Percentiles rank a stretch among this genome's conserved stretches.
Conservation (phyloP, 1,140 invertebrate genomes). For the Pinna nobilis region DNA sequence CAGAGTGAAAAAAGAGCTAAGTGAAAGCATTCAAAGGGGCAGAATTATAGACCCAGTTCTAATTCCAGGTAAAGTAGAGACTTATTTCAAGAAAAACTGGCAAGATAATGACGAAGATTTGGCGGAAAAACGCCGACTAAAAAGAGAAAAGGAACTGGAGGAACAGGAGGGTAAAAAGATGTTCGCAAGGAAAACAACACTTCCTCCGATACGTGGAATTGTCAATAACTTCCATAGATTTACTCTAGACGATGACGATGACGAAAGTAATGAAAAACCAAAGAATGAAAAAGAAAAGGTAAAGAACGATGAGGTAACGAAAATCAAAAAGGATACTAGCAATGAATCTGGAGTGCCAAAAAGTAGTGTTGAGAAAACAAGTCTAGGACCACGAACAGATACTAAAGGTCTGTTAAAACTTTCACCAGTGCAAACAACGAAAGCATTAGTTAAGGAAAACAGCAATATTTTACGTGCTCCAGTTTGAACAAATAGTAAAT, state of each 20-base stretch:
- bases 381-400: background rate
- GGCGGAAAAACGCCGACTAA: background rate
- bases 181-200: slow-evolving; percentile 6
- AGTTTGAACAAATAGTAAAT: no score
- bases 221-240: slow-evolving; percentile 26
- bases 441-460: slow-evolving; percentile 8
- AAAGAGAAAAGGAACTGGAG: slow-evolving; percentile 1
- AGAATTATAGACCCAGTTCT: slow-evolving; percentile 40
- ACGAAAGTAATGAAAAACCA: background rate
- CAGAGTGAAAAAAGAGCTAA: slow-evolving; percentile 31
- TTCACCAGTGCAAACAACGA: slow-evolving; percentile 4
- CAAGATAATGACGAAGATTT: slow-evolving; percentile 4
- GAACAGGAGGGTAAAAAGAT: background rate
- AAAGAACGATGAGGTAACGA: background rate
- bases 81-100: slow-evolving; percentile 39
- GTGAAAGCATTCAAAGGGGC: slow-evolving; percentile 37
- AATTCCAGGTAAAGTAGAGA: slow-evolving; percentile 31
- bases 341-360: background rate
- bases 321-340: background rate
- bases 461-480: no score
- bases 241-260: slow-evolving; percentile 6
- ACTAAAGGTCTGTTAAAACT: slow-evolving; percentile 1
- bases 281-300: background rate
- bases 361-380: background rate
- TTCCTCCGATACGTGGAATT: slow-evolving; percentile 37